phyloP scores from a whole-genome alignment of 2,113 vertebrate genomes.

The Bucco capensis region DNA sequence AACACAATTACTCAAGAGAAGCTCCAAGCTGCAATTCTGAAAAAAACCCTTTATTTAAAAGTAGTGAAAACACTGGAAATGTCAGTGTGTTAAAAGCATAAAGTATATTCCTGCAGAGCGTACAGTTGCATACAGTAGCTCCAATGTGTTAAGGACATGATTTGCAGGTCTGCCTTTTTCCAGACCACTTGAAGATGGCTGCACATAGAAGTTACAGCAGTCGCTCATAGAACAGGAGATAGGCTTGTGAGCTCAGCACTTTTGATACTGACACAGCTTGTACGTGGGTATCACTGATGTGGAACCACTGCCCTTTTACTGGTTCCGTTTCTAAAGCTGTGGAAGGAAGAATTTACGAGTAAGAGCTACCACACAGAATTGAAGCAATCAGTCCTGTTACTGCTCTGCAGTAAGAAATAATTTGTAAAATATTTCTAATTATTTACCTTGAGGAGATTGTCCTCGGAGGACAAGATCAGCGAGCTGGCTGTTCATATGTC shows the following conservation, averaged over 20 bases:
- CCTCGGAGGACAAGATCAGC: constrained; percentile 71
- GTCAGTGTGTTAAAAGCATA: neutral
- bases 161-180: neutral
- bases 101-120: neutral
- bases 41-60: constrained; percentile 16
- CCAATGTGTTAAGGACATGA: neutral
- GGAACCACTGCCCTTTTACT: constrained; percentile 87
- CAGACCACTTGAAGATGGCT: neutral
- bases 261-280: constrained; percentile 81
- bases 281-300: constrained; percentile 89
- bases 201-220: constrained; percentile 59
- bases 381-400: neutral
- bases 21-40: neutral
- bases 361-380: neutral
- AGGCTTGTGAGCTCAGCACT: constrained; percentile 90
- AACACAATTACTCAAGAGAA: neutral
- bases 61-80: constrained; percentile 33
- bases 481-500: constrained; percentile 63
- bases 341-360: neutral
- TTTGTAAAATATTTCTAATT: neutral
- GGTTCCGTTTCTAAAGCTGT: constrained; percentile 70
- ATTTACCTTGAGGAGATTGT: constrained; percentile 71
- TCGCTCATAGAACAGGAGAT: constrained; percentile 96
- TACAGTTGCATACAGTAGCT: neutral
- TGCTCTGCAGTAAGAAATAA: neutral